These are phyloP conservation scores for Acronicta aceris DNA, from an alignment of 2,888 invertebrate species.

Conservation along the genomic window DNA sequence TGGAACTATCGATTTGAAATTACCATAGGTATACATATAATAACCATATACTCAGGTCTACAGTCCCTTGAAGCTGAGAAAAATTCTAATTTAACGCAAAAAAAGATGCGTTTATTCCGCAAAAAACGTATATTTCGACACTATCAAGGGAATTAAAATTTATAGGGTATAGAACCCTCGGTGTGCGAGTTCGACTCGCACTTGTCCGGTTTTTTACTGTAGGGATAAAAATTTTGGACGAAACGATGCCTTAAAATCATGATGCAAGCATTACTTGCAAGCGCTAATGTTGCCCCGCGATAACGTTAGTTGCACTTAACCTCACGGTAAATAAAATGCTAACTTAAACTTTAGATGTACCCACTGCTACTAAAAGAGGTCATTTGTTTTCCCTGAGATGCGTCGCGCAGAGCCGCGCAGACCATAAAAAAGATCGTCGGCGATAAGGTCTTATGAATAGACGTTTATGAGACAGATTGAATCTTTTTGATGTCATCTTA, in stretches of 20 bases:
- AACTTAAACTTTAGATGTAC: neutral
- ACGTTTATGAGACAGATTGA: constrained; percentile 44
- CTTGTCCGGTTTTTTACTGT: no score
- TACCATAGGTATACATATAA: no score
- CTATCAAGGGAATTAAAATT: no score
- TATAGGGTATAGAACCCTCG: no score
- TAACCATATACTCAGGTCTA: no score
- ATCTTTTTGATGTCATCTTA: constrained; percentile 45
- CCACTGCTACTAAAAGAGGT: neutral
- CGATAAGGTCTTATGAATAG: constrained; percentile 40
- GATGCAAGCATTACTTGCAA: neutral
- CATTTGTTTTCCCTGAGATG: constrained; percentile 26
- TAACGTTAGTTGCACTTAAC: neutral
- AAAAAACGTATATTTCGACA: no score
- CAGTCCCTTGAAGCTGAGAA: no score
- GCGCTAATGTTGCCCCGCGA: neutral
- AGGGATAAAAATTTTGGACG: no score
- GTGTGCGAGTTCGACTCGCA: no score
- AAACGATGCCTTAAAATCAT: neutral
- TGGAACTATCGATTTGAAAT: no score
- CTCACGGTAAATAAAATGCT: constrained; percentile 12
- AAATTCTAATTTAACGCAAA: no score
- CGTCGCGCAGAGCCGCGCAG: constrained; percentile 10
- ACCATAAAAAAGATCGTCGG: constrained; percentile 30
- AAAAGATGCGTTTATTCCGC: no score